Percentiles rank a stretch among this genome's conserved stretches.
These are phyloP conservation scores for Heteractis magnifica DNA, from an alignment of 92 coral and sea anemone species.

Conservation along the genomic window DNA sequence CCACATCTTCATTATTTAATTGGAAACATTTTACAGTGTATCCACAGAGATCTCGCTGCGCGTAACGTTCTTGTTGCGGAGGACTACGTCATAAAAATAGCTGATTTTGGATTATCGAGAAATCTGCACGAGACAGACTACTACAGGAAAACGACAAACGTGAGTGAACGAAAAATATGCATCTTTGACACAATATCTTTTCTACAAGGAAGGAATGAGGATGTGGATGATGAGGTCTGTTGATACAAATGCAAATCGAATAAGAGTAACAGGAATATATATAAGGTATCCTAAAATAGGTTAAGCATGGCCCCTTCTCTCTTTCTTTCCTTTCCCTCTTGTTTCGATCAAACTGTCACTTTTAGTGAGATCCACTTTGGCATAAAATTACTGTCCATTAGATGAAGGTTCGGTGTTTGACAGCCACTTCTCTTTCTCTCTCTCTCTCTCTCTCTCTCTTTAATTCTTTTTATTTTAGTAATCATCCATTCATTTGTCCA, in stretches of 20 bases:
- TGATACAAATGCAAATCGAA: too few species aligned
- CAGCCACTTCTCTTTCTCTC: too few species aligned
- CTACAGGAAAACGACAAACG: conserved; percentile 91
- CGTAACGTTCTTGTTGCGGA: conserved; percentile 87
- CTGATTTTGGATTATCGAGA: conserved; percentile 97
- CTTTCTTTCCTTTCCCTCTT: too few species aligned
- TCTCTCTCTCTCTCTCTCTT: neutral
- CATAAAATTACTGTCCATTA: too few species aligned
- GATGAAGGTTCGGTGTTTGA: too few species aligned
- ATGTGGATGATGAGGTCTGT: too few species aligned
- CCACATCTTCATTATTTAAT: neutral
- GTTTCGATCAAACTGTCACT: too few species aligned
- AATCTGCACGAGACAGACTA: conserved; percentile 82
- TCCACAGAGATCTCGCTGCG: conserved; percentile 98
- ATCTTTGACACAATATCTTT: neutral
- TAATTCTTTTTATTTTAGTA: neutral
- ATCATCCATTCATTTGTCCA: neutral
- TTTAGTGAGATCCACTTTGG: too few species aligned
- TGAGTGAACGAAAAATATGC: conserved; percentile 35
- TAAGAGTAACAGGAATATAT: too few species aligned
- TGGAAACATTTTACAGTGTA: conserved; percentile 52
- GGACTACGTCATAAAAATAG: conserved; percentile 93
- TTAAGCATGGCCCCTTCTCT: too few species aligned
- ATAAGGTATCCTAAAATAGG: too few species aligned
- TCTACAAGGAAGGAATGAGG: neutral